Evolutionary conservation across 1,140 invertebrate species (phyloP).

Genomic region (Danaus plexippus): DNA sequence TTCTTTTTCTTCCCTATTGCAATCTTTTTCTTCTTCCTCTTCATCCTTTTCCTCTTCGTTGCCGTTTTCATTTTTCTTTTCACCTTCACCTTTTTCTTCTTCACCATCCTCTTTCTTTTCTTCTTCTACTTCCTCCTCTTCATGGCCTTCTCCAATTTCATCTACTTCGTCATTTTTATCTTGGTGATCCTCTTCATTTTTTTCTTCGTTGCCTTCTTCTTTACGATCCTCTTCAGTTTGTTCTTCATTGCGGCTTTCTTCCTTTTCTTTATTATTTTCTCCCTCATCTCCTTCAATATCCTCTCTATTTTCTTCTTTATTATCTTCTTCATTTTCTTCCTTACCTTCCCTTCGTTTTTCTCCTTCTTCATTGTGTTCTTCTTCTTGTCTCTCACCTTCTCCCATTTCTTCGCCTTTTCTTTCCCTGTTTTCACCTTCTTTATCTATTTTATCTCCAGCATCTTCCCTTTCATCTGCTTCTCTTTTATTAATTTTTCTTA

Average conservation of each 20-base stretch:
- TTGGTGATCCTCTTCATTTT: not conserved
- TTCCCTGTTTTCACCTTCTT: conserved; percentile 1
- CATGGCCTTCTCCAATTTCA: not conserved
- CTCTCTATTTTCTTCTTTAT: no score
- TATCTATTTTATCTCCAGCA: not conserved
- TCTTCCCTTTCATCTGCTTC: conserved; percentile 2
- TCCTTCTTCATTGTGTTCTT: not conserved
- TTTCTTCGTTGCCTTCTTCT: not conserved
- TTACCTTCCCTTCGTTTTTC: not conserved
- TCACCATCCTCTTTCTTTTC: not conserved
- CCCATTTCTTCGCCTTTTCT: not conserved
- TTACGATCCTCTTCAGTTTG: not conserved
- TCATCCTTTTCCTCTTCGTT: not conserved
- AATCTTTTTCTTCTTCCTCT: conserved; percentile 1
- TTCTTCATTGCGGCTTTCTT: not conserved
- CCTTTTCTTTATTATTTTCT: not conserved
- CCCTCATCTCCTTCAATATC: not conserved
- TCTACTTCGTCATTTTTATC: not conserved
- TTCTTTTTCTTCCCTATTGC: no score
- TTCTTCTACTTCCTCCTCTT: not conserved
- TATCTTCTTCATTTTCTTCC: no score
- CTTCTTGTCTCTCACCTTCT: conserved; percentile 1
- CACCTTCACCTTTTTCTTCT: no score
- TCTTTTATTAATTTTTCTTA: conserved; percentile 4
- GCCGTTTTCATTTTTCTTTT: conserved; percentile 1